Percentiles rank a stretch among this genome's conserved stretches.
phyloP scores from a whole-genome alignment of 1,140 invertebrate species.

The Nylanderia fulva region DNA sequence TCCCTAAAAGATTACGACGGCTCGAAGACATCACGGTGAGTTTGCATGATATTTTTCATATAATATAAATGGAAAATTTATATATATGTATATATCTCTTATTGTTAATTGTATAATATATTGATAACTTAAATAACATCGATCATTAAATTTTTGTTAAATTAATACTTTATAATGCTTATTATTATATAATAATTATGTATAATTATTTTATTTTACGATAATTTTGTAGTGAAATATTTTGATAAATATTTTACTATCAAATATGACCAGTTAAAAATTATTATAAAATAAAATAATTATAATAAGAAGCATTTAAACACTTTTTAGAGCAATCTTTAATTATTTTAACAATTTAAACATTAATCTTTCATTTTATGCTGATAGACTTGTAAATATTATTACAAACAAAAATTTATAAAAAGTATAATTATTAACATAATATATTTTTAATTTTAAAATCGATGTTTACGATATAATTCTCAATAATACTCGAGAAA shows the following conservation, averaged over 20 bases:
- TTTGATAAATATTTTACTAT: conserved; percentile 18
- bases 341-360: not conserved
- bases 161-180: too few species aligned
- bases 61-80: not conserved
- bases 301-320: not conserved
- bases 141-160: too few species aligned
- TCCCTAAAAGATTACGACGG: conserved; percentile 85
- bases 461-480: not conserved
- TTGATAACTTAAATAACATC: too few species aligned
- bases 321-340: not conserved
- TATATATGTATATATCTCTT: not conserved
- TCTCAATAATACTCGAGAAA: not conserved
- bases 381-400: not conserved
- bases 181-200: too few species aligned
- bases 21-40: conserved; percentile 82
- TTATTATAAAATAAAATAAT: not conserved
- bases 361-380: not conserved
- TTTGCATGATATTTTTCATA: conserved; percentile 65
- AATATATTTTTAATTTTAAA: not conserved
- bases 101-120: too few species aligned
- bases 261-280: not conserved
- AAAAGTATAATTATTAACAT: not conserved
- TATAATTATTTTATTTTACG: too few species aligned
- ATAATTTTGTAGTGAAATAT: too few species aligned
- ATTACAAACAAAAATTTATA: not conserved